Evolutionary conservation across 2,888 invertebrate species (phyloP).

Genomic region (Mantis religiosa): DNA sequence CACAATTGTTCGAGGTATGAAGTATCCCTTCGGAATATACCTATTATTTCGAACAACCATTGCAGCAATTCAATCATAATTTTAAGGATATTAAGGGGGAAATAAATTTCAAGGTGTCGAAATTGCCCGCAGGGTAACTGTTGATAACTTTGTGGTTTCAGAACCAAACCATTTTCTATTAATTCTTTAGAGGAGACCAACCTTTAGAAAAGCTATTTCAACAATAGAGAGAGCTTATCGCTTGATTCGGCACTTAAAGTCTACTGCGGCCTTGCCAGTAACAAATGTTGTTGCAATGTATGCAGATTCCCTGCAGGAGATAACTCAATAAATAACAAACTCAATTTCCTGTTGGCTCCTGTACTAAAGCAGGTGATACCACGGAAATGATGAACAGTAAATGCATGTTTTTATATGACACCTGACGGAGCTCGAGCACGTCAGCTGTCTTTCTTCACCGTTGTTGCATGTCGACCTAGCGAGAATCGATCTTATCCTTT

Average conservation of each 20-base stretch:
- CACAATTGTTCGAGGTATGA: no score
- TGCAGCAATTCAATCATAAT: no score
- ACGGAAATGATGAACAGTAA: background rate
- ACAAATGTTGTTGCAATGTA: background rate
- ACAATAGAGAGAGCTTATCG: background rate
- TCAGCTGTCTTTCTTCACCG: background rate
- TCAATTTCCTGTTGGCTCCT: background rate
- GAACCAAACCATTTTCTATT: background rate
- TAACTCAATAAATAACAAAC: background rate
- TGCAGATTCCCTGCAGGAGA: background rate
- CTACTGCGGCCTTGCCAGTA: background rate
- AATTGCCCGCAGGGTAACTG: background rate
- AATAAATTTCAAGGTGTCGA: no score
- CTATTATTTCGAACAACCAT: no score
- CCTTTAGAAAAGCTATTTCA: background rate
- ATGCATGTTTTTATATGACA: background rate
- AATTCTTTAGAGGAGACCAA: background rate
- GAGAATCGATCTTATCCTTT: background rate
- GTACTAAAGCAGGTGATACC: background rate
- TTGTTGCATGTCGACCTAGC: background rate
- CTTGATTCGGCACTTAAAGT: background rate
- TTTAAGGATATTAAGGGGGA: no score
- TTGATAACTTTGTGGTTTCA: background rate
- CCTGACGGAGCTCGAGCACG: background rate
- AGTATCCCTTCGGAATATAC: no score